Base-by-base conservation (phyloP, 1,140 invertebrate species). In the Cotesia vestalis region DNA sequence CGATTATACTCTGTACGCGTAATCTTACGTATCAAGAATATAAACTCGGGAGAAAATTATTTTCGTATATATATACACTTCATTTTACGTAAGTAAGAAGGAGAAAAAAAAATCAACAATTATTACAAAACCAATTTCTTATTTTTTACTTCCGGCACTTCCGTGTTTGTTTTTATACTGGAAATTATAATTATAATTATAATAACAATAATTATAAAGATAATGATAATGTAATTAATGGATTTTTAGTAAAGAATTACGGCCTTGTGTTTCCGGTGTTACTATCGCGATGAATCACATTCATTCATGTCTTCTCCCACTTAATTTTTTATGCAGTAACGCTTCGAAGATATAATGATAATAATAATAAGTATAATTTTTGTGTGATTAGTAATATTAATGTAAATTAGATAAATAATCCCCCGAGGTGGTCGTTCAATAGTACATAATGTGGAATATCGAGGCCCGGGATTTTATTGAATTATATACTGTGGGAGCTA, bases 201-300 rank as follows among this genome's bases (percentile, higher is more conserved):
- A 35, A 14, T 8, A 5, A 4, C 5, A 4, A 52, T 46, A 46
- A 46, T 46, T 46, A 46, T 8, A 27, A 17, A 64, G n/a, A 51
- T 17, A 66, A 52, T 52, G 27, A 27, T 27, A 3, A 27, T 27
- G 27, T 52, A 53, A 52, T 27, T 66, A 53, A 34, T 52, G 4
- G n/a, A 27, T 34, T 51, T 51, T 17, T 4, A 55, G 46, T 12
- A 67, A 55, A 55, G 53, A 67, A 67, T 51, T 34, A 40, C 55
- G 66, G 57, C 66, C 66, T 68, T 59, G 66, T n/a, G 17, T 35
- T 68, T 59, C 66, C 66, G 17, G 55, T 59, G 17, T 59, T 20
- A 46, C 40, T 20, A 27, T 34, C 11, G 59, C 52, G 53, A 59
- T 68, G 66, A 68, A 60, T 68, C 66, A 68, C 35, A 20, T 68